Percentiles rank a stretch among this genome's conserved stretches.
Evolutionary conservation across 1,140 invertebrate species (phyloP).

Genomic region (Hyles vespertilio): DNA sequence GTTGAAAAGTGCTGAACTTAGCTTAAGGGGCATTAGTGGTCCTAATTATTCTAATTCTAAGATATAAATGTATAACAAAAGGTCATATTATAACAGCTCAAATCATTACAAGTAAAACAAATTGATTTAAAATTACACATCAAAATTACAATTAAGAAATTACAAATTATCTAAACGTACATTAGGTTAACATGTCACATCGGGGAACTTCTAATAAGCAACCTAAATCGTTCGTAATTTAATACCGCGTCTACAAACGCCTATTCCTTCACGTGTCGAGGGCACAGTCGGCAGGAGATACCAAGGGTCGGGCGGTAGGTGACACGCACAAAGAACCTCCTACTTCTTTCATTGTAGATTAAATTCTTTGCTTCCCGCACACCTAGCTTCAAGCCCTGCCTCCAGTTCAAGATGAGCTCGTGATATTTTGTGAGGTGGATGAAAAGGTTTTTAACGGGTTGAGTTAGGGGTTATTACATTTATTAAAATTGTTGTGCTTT

Average conservation of each 20-base stretch:
- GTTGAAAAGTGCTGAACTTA: too few relatives aligned
- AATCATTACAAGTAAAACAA: constrained; percentile 21
- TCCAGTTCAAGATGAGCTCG: constrained; percentile 17
- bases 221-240: too few relatives aligned
- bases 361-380: constrained; percentile 68
- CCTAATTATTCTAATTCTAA: too few relatives aligned
- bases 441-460: too few relatives aligned
- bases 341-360: constrained; percentile 73
- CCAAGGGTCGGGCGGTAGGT: constrained; percentile 48
- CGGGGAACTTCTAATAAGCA: too few relatives aligned
- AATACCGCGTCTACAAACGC: constrained; percentile 1
- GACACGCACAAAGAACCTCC: constrained; percentile 68
- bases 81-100: background rate
- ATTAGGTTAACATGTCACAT: too few relatives aligned
- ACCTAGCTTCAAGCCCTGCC: constrained; percentile 23
- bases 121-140: too few relatives aligned
- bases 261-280: constrained; percentile 23
- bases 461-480: too few relatives aligned
- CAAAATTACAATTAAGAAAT: too few relatives aligned
- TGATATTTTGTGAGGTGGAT: background rate
- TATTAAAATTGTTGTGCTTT: too few relatives aligned
- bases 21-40: too few relatives aligned
- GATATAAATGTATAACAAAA: background rate
- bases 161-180: too few relatives aligned
- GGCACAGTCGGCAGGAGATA: constrained; percentile 37